phyloP scores from a whole-genome alignment of 2,888 invertebrate genomes.

The Aporophyla nigra region DNA sequence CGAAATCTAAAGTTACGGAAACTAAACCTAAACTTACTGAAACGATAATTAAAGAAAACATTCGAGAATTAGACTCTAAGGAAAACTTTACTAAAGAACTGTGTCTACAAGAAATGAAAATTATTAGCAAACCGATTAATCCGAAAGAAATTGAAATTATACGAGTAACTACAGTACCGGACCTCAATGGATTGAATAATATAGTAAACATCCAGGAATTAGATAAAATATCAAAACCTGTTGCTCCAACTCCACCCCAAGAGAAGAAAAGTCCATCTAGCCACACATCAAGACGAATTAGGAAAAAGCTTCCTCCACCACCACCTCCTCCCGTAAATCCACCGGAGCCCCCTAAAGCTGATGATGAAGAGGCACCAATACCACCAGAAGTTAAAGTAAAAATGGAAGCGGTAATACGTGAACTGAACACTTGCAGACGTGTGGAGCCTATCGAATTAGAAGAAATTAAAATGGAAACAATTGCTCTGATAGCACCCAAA shows the following conservation, averaged over 20 bases:
- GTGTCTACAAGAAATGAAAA: conserved; percentile 55
- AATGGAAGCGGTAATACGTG: conserved; percentile 92
- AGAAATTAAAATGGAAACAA: conserved; percentile 78
- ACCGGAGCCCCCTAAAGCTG: conserved; percentile 64
- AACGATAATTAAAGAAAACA: conserved; percentile 50
- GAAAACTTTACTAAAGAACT: conserved; percentile 60
- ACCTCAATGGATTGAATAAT: conserved; percentile 54
- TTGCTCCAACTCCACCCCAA: conserved; percentile 63
- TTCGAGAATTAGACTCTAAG: conserved; percentile 47
- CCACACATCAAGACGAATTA: conserved; percentile 81
- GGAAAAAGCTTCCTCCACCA: conserved; percentile 87
- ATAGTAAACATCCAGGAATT: conserved; percentile 39
- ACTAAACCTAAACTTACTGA: conserved; percentile 53
- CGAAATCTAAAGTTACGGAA: conserved; percentile 60
- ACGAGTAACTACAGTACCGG: conserved; percentile 54
- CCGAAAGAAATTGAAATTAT: conserved; percentile 64
- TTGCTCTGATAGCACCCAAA: conserved; percentile 81
- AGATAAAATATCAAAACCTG: conserved; percentile 51
- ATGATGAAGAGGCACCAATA: conserved; percentile 81
- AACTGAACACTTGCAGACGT: conserved; percentile 86
- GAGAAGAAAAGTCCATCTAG: conserved; percentile 79
- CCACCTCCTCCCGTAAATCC: conserved; percentile 82
- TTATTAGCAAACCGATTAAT: conserved; percentile 57
- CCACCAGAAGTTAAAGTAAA: conserved; percentile 90
- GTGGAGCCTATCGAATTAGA: conserved; percentile 80